Percentiles rank a stretch among this genome's conserved stretches.
phyloP scores from a whole-genome alignment of 2,888 invertebrate genomes.

The Listrodromus nycthemerus region DNA sequence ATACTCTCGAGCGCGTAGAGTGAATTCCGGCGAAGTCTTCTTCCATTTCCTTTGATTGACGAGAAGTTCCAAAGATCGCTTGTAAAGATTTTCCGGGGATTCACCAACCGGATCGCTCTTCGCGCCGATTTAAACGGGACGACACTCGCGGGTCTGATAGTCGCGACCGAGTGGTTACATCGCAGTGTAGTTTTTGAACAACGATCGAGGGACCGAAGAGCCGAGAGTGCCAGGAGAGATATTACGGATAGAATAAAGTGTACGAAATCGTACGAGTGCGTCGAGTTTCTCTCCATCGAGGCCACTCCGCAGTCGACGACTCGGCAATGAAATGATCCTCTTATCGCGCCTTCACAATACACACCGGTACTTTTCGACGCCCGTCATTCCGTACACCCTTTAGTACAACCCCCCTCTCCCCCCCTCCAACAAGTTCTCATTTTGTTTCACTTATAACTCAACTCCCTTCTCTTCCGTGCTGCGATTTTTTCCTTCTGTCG shows the following conservation, averaged over 20 bases:
- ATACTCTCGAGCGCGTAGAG: too few species aligned
- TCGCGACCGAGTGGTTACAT: background rate
- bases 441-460: slow-evolving; percentile 14
- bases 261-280: slow-evolving; percentile 25
- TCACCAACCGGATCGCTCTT: background rate
- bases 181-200: slow-evolving; percentile 8
- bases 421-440: slow-evolving; percentile 5
- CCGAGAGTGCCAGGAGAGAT: slow-evolving; percentile 12
- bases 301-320: slow-evolving; percentile 40
- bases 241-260: slow-evolving; percentile 1
- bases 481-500: background rate
- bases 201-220: slow-evolving; percentile 42
- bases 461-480: background rate
- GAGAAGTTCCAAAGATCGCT: background rate
- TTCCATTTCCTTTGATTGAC: too few species aligned
- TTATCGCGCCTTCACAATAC: slow-evolving; percentile 42
- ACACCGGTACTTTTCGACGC: background rate
- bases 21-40: too few species aligned
- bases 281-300: slow-evolving; percentile 23
- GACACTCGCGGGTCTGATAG: slow-evolving; percentile 3
- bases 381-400: background rate
- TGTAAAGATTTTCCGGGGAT: background rate
- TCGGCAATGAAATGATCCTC: slow-evolving; percentile 49
- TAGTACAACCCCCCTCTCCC: too few species aligned
- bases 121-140: background rate